These are phyloP conservation scores for Dicrurus megarhynchus DNA, from an alignment of 2,113 vertebrate species.

Conservation along the genomic window DNA sequence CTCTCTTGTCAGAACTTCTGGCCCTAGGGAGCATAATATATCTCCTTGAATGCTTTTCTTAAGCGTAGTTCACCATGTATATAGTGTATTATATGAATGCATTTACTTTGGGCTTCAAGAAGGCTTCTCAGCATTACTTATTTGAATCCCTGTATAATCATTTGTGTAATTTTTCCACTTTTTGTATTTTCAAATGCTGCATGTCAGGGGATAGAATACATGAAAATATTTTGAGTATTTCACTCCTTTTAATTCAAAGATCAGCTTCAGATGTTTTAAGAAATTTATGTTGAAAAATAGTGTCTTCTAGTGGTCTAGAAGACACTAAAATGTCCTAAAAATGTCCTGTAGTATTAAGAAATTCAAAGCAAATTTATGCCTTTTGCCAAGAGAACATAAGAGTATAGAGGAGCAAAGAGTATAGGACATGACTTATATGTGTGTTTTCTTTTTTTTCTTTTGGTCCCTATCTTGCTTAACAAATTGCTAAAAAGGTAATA, in stretches of 20 bases:
- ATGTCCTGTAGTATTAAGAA: background rate
- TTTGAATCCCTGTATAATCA: rapidly evolving
- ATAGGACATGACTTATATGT: background rate
- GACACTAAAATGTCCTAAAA: background rate
- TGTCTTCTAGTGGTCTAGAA: background rate
- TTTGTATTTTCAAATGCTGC: background rate
- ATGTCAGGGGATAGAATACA: background rate
- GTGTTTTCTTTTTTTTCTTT: background rate
- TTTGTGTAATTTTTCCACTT: background rate
- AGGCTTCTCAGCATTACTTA: background rate
- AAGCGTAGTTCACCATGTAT: background rate
- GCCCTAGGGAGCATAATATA: background rate
- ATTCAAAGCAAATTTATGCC: background rate
- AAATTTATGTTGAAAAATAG: background rate
- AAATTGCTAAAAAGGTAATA: background rate
- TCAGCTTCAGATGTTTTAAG: background rate
- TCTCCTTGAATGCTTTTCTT: background rate
- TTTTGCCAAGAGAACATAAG: background rate
- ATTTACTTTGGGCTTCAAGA: background rate
- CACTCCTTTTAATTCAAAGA: background rate
- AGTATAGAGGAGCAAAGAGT: background rate
- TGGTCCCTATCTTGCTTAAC: background rate
- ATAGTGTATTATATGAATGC: background rate
- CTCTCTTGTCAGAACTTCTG: background rate
- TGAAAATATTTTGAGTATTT: background rate